Evolutionary conservation across 2,888 invertebrate species (phyloP).

Genomic region (Amblyjoppa fuscipennis): DNA sequence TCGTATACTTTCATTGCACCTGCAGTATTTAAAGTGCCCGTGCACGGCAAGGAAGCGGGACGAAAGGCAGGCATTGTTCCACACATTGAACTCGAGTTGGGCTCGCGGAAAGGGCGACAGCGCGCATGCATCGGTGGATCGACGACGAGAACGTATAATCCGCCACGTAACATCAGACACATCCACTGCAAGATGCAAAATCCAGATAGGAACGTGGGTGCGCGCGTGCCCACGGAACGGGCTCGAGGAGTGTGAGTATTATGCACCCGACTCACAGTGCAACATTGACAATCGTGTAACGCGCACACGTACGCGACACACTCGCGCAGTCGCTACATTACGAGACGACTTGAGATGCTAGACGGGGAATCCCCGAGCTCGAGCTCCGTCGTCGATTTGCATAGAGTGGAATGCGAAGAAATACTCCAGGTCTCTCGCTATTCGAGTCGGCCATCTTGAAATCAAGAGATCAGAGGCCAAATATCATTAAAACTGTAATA

Average conservation of each 20-base stretch:
- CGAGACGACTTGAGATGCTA: background rate
- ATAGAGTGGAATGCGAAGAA: conserved; percentile 1
- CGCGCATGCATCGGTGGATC: conserved; percentile 46
- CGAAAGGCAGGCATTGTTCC: conserved; percentile 19
- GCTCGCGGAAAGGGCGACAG: conserved; percentile 10
- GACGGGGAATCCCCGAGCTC: conserved; percentile 34
- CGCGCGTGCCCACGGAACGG: conserved; percentile 73
- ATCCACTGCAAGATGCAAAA: conserved; percentile 59
- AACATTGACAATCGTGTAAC: background rate
- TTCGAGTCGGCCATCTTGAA: background rate
- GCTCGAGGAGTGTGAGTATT: conserved; percentile 60
- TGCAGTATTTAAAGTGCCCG: conserved; percentile 3
- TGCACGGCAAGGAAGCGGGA: conserved; percentile 18
- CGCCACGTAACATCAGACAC: conserved; percentile 48
- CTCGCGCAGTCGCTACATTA: background rate
- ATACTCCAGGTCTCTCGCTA: background rate
- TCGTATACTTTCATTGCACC: conserved; percentile 13
- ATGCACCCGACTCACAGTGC: conserved; percentile 23
- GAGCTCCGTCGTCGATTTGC: background rate
- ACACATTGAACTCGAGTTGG: conserved; percentile 9
- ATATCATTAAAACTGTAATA: background rate
- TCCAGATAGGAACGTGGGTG: conserved; percentile 71
- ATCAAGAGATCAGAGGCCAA: background rate
- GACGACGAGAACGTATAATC: conserved; percentile 40
- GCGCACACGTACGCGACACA: background rate